Evolutionary conservation across 2,113 vertebrate genomes (phyloP).

Genomic region (Festucalex cinctus): DNA sequence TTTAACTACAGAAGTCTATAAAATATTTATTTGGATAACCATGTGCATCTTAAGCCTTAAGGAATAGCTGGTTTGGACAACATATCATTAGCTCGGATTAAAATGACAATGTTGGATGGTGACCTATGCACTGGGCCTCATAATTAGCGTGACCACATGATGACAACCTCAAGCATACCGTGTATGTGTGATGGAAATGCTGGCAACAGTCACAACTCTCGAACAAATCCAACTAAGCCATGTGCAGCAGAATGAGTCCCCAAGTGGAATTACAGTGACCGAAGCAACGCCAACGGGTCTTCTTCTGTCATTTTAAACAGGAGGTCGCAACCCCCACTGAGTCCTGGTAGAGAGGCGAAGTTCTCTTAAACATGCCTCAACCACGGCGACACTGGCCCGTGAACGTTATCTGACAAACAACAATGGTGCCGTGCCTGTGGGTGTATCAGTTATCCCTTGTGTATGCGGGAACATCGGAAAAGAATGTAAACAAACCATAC

Average conservation of each 20-base stretch:
- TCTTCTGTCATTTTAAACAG: slow-evolving; percentile 7
- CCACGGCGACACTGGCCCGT: slow-evolving; percentile 23
- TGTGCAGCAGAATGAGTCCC: background rate
- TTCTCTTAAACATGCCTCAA: slow-evolving; percentile 45
- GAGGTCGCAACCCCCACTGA: slow-evolving; percentile 40
- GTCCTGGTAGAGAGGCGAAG: slow-evolving; percentile 41
- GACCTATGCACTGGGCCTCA: background rate
- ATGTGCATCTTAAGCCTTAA: background rate
- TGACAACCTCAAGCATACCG: background rate
- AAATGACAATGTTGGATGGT: background rate
- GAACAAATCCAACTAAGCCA: background rate
- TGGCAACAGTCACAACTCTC: background rate
- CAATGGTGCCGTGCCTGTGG: slow-evolving; percentile 5
- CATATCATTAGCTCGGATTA: background rate
- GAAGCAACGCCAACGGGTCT: background rate
- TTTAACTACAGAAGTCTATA: background rate
- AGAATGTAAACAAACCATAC: background rate
- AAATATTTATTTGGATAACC: background rate
- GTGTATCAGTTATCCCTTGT: background rate
- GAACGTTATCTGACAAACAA: slow-evolving; percentile 23
- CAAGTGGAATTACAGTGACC: background rate
- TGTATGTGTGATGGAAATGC: background rate
- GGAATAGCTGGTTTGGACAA: background rate
- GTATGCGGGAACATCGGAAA: background rate
- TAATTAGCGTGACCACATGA: background rate